phyloP scores from a whole-genome alignment of 2,888 invertebrate species.

The Dioctria linearis region DNA sequence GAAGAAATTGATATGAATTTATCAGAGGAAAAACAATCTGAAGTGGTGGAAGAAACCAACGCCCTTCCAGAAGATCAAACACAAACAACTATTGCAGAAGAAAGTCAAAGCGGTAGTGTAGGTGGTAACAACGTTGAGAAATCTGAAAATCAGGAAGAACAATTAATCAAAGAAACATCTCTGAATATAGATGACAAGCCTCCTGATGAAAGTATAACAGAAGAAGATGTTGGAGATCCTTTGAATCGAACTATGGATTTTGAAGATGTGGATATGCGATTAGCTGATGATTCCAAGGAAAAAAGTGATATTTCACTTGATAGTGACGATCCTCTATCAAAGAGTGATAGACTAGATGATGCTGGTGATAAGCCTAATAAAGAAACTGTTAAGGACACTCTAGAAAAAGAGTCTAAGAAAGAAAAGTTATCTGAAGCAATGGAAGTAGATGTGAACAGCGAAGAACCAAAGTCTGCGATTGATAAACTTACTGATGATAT shows the following conservation, averaged over 20 bases:
- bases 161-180: neutral
- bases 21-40: neutral
- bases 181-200: constrained; percentile 19
- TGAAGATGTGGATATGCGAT: constrained; percentile 59
- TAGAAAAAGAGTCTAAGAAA: neutral
- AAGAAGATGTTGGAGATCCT: neutral
- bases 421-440: constrained; percentile 37
- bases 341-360: neutral
- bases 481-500: constrained; percentile 59
- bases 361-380: neutral
- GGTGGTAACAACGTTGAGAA: neutral
- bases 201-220: neutral
- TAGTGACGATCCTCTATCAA: constrained; percentile 2
- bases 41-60: neutral
- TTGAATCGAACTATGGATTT: constrained; percentile 55
- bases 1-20: neutral
- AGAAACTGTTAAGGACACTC: neutral
- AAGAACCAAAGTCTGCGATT: constrained; percentile 54
- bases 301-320: constrained; percentile 14
- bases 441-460: constrained; percentile 58
- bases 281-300: constrained; percentile 56
- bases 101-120: neutral
- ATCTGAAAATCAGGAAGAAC: neutral
- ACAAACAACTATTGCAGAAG: neutral
- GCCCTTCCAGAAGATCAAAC: neutral